Evolutionary conservation across 1,140 invertebrate genomes (phyloP), one percentile per base, ranked within the genome.

Genomic region (Uloborus diversus): DNA sequence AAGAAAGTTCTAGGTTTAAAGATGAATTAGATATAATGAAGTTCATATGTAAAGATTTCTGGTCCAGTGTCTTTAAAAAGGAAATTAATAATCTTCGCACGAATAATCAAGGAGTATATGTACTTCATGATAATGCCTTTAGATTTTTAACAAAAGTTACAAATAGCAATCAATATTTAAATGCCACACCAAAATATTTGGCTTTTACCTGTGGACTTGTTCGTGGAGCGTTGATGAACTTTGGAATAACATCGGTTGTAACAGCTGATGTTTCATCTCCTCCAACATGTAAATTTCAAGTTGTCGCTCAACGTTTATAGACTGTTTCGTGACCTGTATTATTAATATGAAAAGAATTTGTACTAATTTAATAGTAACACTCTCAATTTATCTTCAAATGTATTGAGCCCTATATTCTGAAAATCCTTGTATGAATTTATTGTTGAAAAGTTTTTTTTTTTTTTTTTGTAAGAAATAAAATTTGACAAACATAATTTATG

Each of bases 31-130:
- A 99, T 83, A 97, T 95, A 27, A 95, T 99, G 89, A 99, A 99
- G 87, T 99, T 99, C 84, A 96, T 99, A 49, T 99, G 98, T 85
- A 99, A 98, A 82, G 98, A 99, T 85, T 98, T 99, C 85, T 99
- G 98, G 98, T 93, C 92, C 27, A 92, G 93, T 32, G 91, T 99
- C 25, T 99, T 97, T 86, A 97, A 97, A 84, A 99, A 99, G 86
- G 97, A 99, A 81, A 96, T 99, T 73, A 97, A 99, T 86, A 99
- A 99, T 88, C 88, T 99, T n/a, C 88, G 97, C 82, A 99, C 98
- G 17, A 99, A 99, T 88, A 96, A 99, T 87, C 95, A 98, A 42
- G 97, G 97, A 7, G 94, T 98, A 30, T 99, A 99, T 88, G 96
- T 99, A 30, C 88, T 99, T n/a, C 95, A 98, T 87, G 97, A 99